Percentiles rank a stretch among this genome's conserved stretches.
These are phyloP conservation scores for Garra rufa DNA, from an alignment of 2,113 vertebrate genomes.

Conservation along the genomic window DNA sequence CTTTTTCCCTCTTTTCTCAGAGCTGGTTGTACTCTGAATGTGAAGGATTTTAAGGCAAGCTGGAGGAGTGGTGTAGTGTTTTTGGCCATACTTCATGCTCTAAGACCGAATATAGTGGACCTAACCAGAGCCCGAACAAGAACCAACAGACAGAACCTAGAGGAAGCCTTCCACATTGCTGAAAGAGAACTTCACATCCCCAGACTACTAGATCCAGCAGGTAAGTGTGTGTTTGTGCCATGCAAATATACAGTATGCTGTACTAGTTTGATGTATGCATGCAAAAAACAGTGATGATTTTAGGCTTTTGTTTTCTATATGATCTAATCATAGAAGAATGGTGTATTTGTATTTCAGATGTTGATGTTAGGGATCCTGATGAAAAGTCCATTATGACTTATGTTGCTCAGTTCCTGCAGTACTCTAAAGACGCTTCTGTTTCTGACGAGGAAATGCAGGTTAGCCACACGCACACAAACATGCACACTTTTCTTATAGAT, in stretches of 20 bases:
- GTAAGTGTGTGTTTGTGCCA: slow-evolving; percentile 66
- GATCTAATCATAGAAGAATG: slow-evolving; percentile 60
- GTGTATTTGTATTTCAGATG: slow-evolving; percentile 78
- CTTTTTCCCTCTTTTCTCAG: slow-evolving; percentile 66
- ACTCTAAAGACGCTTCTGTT: slow-evolving; percentile 79
- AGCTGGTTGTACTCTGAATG: slow-evolving; percentile 76
- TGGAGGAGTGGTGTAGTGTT: slow-evolving; percentile 93
- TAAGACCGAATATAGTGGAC: slow-evolving; percentile 86
- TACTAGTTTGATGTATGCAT: neutral
- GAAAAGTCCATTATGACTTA: slow-evolving; percentile 99
- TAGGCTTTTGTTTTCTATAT: neutral
- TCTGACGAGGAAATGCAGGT: slow-evolving; percentile 80
- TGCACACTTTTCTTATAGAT: neutral
- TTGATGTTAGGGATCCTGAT: slow-evolving; percentile 88
- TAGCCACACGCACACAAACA: slow-evolving; percentile 41
- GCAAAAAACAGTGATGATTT: neutral
- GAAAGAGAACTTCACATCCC: slow-evolving; percentile 89
- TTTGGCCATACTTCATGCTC: slow-evolving; percentile 85
- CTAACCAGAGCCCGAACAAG: slow-evolving; percentile 79
- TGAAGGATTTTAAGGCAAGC: slow-evolving; percentile 92
- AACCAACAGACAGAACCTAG: slow-evolving; percentile 90
- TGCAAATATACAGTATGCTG: neutral
- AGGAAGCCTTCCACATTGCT: slow-evolving; percentile 88
- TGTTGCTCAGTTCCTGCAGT: slow-evolving; percentile 93
- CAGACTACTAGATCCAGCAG: slow-evolving; percentile 87